Evolutionary conservation across 2,888 invertebrate species (phyloP).

Genomic region (Yponomeuta cagnagella): DNA sequence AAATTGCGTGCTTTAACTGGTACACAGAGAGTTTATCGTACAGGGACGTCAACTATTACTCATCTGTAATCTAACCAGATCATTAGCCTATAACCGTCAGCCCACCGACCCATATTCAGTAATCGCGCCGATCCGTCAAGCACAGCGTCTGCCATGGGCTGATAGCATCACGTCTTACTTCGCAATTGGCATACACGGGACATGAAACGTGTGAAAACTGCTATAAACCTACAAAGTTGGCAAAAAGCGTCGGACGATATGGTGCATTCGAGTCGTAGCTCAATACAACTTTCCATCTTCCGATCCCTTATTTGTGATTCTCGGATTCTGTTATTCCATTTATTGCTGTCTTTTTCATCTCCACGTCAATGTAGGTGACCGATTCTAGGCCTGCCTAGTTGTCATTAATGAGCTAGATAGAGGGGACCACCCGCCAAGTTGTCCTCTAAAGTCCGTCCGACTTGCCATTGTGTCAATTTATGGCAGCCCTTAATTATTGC

Average conservation of each 20-base stretch:
- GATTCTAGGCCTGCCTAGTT: background rate
- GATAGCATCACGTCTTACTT: constrained; percentile 4
- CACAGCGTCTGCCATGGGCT: background rate
- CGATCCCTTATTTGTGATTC: background rate
- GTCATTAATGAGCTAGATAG: background rate
- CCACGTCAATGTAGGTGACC: background rate
- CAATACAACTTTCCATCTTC: background rate
- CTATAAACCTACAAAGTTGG: background rate
- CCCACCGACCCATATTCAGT: constrained; percentile 7
- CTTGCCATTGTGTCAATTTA: background rate
- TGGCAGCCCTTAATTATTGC: background rate
- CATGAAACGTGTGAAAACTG: constrained; percentile 1
- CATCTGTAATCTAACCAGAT: constrained; percentile 1
- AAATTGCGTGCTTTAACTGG: background rate
- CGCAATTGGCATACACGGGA: background rate
- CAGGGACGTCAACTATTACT: background rate
- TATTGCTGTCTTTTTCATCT: constrained; percentile 1
- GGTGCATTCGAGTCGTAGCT: background rate
- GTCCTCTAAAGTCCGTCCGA: background rate
- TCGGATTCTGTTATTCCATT: background rate
- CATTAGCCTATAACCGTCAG: background rate
- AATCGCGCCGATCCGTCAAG: constrained; percentile 3
- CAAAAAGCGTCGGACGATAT: background rate
- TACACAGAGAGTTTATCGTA: background rate
- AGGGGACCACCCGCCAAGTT: background rate